These are phyloP conservation scores for Vireo griseus DNA, from an alignment of 2,797 vertebrate species.

Conservation along the genomic window DNA sequence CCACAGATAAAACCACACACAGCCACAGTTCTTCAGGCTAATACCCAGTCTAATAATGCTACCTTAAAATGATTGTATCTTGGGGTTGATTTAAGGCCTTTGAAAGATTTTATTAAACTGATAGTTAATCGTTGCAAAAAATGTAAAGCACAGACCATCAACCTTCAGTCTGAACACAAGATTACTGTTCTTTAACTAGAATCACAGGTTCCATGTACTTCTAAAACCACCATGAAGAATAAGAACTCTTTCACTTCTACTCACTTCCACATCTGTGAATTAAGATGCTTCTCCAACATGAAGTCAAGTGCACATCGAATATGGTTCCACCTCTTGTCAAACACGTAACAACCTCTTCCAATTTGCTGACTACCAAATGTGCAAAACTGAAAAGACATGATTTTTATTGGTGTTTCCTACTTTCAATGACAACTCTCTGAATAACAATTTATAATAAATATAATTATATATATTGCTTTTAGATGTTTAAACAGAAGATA, in stretches of 20 bases:
- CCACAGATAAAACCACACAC: neutral
- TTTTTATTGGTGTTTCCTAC: neutral
- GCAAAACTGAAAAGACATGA: conserved; percentile 85
- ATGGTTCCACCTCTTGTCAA: conserved; percentile 94
- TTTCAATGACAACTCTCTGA: neutral
- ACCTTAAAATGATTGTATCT: neutral
- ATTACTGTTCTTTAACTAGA: neutral
- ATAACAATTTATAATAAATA: neutral
- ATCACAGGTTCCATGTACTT: neutral
- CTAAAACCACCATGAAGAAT: neutral
- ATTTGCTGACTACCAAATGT: conserved; percentile 95
- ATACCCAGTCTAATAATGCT: neutral
- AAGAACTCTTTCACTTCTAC: conserved; percentile 52
- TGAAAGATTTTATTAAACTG: neutral
- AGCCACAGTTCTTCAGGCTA: neutral
- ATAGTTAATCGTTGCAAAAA: neutral
- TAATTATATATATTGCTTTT: neutral
- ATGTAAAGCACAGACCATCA: fast-evolving
- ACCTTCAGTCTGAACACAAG: neutral
- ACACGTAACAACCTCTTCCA: conserved; percentile 92
- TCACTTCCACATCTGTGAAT: conserved; percentile 98
- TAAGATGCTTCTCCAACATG: conserved; percentile 98
- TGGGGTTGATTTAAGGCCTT: neutral
- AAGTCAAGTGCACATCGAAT: conserved; percentile 89
- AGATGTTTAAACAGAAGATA: neutral